Base-by-base conservation (phyloP, 1,140 invertebrate species). In the Proctacanthus coquilletti region DNA sequence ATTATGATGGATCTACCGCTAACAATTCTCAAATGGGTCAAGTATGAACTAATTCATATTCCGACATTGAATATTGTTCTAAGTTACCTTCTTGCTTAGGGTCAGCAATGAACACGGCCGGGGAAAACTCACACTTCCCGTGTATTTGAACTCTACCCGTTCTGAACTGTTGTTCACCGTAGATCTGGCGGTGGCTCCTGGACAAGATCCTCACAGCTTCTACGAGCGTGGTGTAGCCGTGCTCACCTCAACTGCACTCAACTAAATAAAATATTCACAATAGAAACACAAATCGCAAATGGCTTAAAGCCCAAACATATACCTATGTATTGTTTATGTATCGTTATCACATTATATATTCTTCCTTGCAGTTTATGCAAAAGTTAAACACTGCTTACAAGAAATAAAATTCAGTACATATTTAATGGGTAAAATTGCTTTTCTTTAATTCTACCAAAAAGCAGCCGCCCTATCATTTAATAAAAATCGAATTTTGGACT, bases 211-310 rank as follows among this genome's bases (percentile, higher is more conserved):
- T 43, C 87, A 85, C 60, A 85, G 80, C 56, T 93, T 98, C 70
- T 96, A 96, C 63, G 93, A 98, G 63, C 71, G 95, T 41, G 95
- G 95, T 41, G 94, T 99, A 2, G 95, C 94, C 20, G 72, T 94
- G 19, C 69, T 94, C 44, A 86, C 84, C 21, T 91, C 84, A 31
- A 88, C 85, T n/a, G 75, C 82, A 45, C 72, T 89, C 42, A 87
- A 88, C 65, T 92, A 78, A 72, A 46, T n/a, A 21, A 13, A 19
- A 33, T 4, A 25, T 25, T 6, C 6, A 25, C 23, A 25, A 8
- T 25, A 25, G 6, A 25, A 25, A 25, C 23, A 25, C n/a, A n/a
- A n/a, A n/a, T n/a, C n/a, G n/a, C n/a, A n/a, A n/a, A n/a, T n/a
- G n/a, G n/a, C n/a, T n/a, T n/a, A n/a, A n/a, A n/a, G n/a, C n/a